Evolutionary conservation across 2,797 vertebrate genomes (phyloP).

Genomic region (Graptemys geographica): DNA sequence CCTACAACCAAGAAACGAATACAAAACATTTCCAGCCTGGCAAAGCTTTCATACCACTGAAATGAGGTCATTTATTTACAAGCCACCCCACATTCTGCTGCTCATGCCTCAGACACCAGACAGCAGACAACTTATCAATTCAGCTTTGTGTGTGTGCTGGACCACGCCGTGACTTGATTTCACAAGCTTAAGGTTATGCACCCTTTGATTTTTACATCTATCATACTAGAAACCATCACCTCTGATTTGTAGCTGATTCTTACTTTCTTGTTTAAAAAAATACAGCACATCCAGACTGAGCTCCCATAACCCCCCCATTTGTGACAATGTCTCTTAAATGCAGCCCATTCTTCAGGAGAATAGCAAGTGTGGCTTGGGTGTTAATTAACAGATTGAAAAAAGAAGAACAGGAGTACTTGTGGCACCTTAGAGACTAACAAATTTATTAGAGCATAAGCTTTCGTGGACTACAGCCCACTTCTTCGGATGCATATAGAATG

Average conservation of each 20-base stretch:
- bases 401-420: too few species aligned
- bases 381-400: slow-evolving; percentile 49
- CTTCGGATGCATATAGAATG: too few species aligned
- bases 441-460: too few species aligned
- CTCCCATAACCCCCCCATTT: not conserved
- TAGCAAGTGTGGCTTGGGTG: not conserved
- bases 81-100: slow-evolving; percentile 39
- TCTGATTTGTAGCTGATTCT: slow-evolving; percentile 6
- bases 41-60: slow-evolving; percentile 36
- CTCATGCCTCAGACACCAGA: slow-evolving; percentile 6
- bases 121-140: slow-evolving; percentile 13
- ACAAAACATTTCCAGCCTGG: slow-evolving; percentile 55
- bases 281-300: not conserved
- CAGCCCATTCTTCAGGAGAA: slow-evolving; percentile 1
- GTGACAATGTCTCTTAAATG: not conserved
- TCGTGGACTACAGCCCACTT: too few species aligned
- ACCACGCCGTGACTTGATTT: not conserved
- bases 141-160: not conserved
- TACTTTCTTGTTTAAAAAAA: slow-evolving; percentile 47
- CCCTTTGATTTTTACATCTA: not conserved
- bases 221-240: not conserved
- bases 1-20: slow-evolving; percentile 56
- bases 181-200: not conserved
- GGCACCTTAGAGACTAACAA: too few species aligned
- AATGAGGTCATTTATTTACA: slow-evolving; percentile 68